phyloP scores from a whole-genome alignment of 1,140 invertebrate genomes.

The Gerris buenoi region DNA sequence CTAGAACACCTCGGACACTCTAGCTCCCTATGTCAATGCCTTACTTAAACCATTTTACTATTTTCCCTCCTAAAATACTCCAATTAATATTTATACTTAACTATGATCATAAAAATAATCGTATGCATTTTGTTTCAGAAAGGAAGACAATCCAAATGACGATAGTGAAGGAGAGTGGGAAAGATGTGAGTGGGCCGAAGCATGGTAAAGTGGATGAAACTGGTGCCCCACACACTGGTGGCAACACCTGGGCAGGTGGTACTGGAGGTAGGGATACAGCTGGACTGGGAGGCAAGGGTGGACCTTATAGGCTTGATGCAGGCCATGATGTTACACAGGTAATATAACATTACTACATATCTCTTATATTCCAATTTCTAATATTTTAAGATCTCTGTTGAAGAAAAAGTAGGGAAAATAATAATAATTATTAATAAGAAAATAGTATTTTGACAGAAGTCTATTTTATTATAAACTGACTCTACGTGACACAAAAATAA shows the following conservation, averaged over 20 bases:
- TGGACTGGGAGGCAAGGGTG: conserved; percentile 83
- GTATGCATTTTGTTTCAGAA: conserved; percentile 20
- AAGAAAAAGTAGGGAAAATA: too few relatives aligned
- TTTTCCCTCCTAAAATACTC: neutral
- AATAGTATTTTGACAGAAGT: too few relatives aligned
- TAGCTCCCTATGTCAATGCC: neutral
- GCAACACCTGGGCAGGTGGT: conserved; percentile 92
- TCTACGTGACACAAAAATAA: too few relatives aligned
- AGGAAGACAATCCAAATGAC: conserved; percentile 53
- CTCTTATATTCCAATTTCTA: too few relatives aligned
- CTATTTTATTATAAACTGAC: too few relatives aligned
- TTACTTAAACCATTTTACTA: neutral
- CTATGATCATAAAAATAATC: neutral
- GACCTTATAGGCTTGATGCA: conserved; percentile 78
- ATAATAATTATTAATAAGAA: too few relatives aligned
- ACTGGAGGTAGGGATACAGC: conserved; percentile 82
- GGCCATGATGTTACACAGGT: conserved; percentile 85
- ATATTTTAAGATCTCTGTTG: too few relatives aligned
- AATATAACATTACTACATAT: conserved; percentile 10
- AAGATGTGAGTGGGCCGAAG: conserved; percentile 65
- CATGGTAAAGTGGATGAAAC: conserved; percentile 82
- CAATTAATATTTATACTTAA: neutral
- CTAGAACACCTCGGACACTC: too few relatives aligned
- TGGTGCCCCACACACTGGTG: conserved; percentile 82
- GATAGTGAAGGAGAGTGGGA: conserved; percentile 50